Base-by-base conservation (phyloP, 2,888 invertebrate species). In the Drosophila histrio region DNA sequence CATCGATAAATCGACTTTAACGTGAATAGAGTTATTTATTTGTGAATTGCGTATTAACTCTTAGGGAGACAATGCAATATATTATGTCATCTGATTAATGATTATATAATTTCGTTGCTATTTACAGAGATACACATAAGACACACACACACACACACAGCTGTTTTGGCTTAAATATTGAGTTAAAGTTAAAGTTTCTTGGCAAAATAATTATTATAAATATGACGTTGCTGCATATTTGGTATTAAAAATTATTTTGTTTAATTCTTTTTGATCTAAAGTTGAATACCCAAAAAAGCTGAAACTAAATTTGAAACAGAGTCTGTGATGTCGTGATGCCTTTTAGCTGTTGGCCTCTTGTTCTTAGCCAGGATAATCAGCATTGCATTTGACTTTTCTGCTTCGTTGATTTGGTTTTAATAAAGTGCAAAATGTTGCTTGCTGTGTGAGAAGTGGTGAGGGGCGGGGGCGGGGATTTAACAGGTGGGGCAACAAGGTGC, bases 301-400 rank as follows among this genome's bases (percentile, higher is more conserved):
- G 43, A 24, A 9, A 11, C 8, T 44, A 26, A 28, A 11, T 44
- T 4, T 19, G n/a, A 21, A 17, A 15, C 26, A 19, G 15, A 19
- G 7, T 13, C 13, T 2, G 15, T 22, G 30, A 13, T 13, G n/a
- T 32, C 15, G 19, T 3, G 19, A 11, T 44, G 41, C 11, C 17
- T 15, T 19, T n/a, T 28, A 13, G 21, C 13, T 15, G 19, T 13
- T 9, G 17, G 6, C n/a, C 11, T 11, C 22, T 24, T 13, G 17
- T 38, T 22, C 24, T 56, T 54, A 15, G 36, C 34, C 21, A 52
- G 59, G 62, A 72, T 87, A 88, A 88, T 88, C 65, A 84, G 67
- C 71, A 74, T 53, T 77, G 82, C 89, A 88, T 88, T 82, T 88
- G 82, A 84, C 74, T 88, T 80, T 82, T 82, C 87, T 66, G 89